phyloP scores from a whole-genome alignment of 2,113 vertebrate genomes.

The Pituophis catenifer region DNA sequence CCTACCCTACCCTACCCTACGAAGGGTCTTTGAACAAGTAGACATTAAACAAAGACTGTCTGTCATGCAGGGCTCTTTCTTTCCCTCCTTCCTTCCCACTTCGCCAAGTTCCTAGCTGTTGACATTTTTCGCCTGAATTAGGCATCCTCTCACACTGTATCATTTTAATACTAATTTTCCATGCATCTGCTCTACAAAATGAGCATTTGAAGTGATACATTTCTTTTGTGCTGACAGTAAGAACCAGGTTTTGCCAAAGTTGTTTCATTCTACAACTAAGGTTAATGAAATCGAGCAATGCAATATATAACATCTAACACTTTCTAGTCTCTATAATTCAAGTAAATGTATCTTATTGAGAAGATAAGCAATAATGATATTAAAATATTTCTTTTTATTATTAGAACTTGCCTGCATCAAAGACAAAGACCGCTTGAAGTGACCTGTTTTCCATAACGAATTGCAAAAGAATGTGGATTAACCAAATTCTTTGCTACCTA shows the following conservation, averaged over 20 bases:
- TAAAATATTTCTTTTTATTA: constrained; percentile 22
- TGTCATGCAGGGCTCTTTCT: neutral
- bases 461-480: constrained; percentile 59
- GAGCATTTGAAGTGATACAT: neutral
- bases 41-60: neutral
- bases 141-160: neutral
- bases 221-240: neutral
- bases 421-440: constrained; percentile 48
- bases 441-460: constrained; percentile 37
- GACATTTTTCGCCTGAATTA: neutral
- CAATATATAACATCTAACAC: neutral
- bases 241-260: neutral
- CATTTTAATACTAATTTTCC: neutral
- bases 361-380: neutral
- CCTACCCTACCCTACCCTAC: too few relatives aligned
- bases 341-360: neutral
- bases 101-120: neutral
- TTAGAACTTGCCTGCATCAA: constrained; percentile 58
- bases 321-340: neutral
- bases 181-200: neutral
- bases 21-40: neutral
- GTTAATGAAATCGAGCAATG: neutral
- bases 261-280: neutral
- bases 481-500: constrained; percentile 44
- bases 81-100: neutral